Conservation (phyloP, 2,888 invertebrate genomes). For the Oscheius sp. region DNA sequence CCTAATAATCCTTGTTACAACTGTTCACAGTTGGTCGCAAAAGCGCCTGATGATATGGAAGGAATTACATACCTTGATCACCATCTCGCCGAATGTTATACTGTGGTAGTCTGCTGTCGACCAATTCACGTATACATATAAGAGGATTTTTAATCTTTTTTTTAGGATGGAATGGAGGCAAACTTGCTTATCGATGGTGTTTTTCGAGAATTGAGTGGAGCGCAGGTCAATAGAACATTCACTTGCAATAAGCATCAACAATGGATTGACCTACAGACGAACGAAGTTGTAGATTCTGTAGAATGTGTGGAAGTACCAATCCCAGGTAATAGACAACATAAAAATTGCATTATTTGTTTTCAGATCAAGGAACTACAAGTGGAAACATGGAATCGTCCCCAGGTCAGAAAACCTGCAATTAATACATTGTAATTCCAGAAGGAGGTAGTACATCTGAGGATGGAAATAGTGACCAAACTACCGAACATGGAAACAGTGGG, state of each 20-base stretch:
- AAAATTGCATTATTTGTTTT: not conserved
- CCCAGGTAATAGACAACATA: not conserved
- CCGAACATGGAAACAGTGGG: not conserved
- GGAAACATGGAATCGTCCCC: no score
- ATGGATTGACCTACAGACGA: conserved; percentile 44
- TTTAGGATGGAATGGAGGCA: conserved; percentile 40
- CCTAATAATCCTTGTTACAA: conserved; percentile 48
- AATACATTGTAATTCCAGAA: not conserved
- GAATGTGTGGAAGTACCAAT: conserved; percentile 46
- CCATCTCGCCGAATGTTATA: conserved; percentile 43
- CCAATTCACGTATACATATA: conserved; percentile 45
- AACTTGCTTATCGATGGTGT: conserved; percentile 42
- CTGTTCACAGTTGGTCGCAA: conserved; percentile 52
- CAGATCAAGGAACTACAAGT: not conserved
- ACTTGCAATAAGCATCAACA: conserved; percentile 44
- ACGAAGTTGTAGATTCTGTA: conserved; percentile 45
- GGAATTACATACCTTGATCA: conserved; percentile 55
- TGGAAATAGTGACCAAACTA: not conserved
- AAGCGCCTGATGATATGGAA: conserved; percentile 41
- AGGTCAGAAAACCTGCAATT: no score
- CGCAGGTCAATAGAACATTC: conserved; percentile 49
- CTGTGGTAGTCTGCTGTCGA: conserved; percentile 51
- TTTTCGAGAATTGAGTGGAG: conserved; percentile 17
- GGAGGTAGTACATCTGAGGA: not conserved
- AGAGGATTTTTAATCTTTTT: not conserved